Base-by-base conservation (phyloP, 2,888 invertebrate genomes). In the Ommatoiulus sabulosus region DNA sequence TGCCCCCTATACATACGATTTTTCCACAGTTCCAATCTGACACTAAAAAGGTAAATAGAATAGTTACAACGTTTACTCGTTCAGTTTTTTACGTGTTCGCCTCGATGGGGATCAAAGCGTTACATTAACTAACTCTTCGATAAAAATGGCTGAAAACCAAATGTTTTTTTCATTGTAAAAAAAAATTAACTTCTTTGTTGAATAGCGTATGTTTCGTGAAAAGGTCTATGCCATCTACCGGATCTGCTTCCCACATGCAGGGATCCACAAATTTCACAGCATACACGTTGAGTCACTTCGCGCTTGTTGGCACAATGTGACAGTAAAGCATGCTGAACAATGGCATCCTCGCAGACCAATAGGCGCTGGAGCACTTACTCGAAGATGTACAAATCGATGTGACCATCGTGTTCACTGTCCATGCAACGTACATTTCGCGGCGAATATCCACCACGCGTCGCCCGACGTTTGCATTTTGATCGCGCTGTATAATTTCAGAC, bases 331-430 rank as follows among this genome's bases (percentile, higher is more conserved):
- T 24, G 72, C n/a, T 24, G 7, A 72, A 72, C 72, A 72, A 72
- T 72, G n/a, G 72, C 20, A 72, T n/a, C 24, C 20, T 72, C 72
- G 24, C 72, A 72, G 72, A 20, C 72, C 72, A 72, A 72, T 72
- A 20, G 72, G 72, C 72, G 72, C 72, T 72, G 72, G 72, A 72
- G 72, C 72, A 72, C 72, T 72, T 72, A 20, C 24, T 20, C 72
- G 24, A 72, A 24, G 24, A 72, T 72, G 72, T 3, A 72, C 24
- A 72, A 72, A 72, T 72, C 72, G 72, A 72, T 72, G 72, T 24
- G 72, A 24, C 72, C 24, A 72, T 72, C 72, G 72, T 72, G 72
- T 72, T 72, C 72, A 72, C 10, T 20, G 72, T n/a, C 72, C 72
- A 72, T 72, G 24, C 72, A 72, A 72, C 24, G 24, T 20, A 6